Evolutionary conservation across 2,888 invertebrate genomes (phyloP), one percentile per base, ranked within the genome.

Genomic region (Auanema freiburgensis): DNA sequence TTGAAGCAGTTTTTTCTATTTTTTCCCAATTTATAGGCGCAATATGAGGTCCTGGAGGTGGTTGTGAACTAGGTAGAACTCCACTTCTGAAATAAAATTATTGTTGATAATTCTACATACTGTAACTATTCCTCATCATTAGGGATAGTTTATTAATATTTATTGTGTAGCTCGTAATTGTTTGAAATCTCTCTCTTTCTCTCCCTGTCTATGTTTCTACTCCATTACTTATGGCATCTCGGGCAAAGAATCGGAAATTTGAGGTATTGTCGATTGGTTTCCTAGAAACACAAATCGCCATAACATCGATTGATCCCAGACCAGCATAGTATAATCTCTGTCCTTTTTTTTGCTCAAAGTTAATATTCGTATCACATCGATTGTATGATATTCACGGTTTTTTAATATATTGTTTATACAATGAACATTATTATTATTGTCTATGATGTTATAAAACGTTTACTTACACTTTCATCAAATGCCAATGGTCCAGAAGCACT

Each of bases 401-500:
- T 33, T 33, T 33, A 33, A 33, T 10, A 53, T 56, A 56, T 56
- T 56, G 23, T 52, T 52, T 21, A 23, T 24, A 24, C n/a, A 18
- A 24, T 52, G 23, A 52, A 52, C n/a, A 52, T 52, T 18, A 46
- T 46, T 46, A 46, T 46, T 46, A 46, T 46, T 46, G 16, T 21
- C 46, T 46, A 5, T 46, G 46, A 18, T 21, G n/a, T 75, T 63
- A 40, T 76, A 71, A n/a, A 42, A 68, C 60, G 42, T 76, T 67
- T 23, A 66, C 49, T 12, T 59, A 66, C 59, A 64, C 56, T 14
- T 21, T 21, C 53, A 70, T 57, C 46, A 41, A 10, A n/a, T 60
- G 63, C 96, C 96, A 97, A 84, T 97, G 95, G 57, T 89, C 89
- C 84, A 90, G 88, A 44, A 97, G 86, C 0, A 91, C 88, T 55